A percentile compares a stretch with the other conserved stretches of the same genome.
phyloP scores from a whole-genome alignment of 2,888 invertebrate genomes.

The Melanostoma scalare region DNA sequence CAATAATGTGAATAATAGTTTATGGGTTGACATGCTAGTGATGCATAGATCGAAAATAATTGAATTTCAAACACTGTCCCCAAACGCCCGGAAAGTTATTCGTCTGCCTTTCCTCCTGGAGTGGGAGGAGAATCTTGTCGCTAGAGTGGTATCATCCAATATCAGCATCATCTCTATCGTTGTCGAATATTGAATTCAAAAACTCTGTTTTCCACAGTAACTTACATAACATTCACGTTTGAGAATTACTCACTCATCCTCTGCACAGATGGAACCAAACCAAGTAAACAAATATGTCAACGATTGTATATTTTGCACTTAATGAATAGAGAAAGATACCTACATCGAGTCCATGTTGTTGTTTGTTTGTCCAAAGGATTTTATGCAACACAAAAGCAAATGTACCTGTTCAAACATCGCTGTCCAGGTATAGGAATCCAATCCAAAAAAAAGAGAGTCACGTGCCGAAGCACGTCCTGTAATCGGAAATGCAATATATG shows the following conservation, averaged over 20 bases:
- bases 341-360: constrained; percentile 21
- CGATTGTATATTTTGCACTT: constrained; percentile 63
- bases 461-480: constrained; percentile 48
- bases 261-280: constrained; percentile 20
- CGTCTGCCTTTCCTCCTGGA: too few relatives aligned
- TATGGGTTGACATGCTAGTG: neutral
- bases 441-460: constrained; percentile 31
- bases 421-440: constrained; percentile 32
- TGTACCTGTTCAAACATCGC: constrained; percentile 61
- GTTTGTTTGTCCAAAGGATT: constrained; percentile 60
- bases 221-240: neutral
- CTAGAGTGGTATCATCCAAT: too few relatives aligned
- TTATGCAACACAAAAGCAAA: constrained; percentile 57
- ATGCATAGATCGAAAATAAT: neutral
- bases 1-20: constrained; percentile 5
- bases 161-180: too few relatives aligned
- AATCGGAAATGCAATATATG: constrained; percentile 30
- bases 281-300: constrained; percentile 20
- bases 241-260: constrained; percentile 40
- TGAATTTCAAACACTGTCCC: neutral
- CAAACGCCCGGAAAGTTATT: too few relatives aligned
- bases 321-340: constrained; percentile 44
- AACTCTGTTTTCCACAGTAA: constrained; percentile 2
- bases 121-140: too few relatives aligned
- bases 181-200: neutral